Base-by-base conservation (phyloP, 2,888 invertebrate genomes). In the Spilarctia lutea region DNA sequence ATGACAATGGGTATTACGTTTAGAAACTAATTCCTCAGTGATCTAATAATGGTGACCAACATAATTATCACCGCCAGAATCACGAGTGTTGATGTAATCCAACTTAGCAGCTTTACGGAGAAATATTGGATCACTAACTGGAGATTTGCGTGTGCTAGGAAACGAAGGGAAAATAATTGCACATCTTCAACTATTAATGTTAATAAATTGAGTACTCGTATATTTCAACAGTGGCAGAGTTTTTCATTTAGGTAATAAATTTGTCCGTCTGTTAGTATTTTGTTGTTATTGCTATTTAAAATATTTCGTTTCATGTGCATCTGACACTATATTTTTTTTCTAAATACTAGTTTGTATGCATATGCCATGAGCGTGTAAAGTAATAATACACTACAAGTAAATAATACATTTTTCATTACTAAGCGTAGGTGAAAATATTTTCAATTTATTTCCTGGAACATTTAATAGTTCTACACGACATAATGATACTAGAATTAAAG, bases 81-180 rank as follows among this genome's bases (percentile, higher is more conserved):
- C 75, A 74, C 69, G 73, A 80, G 66, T 66, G 65, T 66, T 75
- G 76, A 81, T 68, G 74, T 79, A 75, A 82, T 69, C 48, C 24
- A 13, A 76, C 72, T 77, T 65, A 75, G 73, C 83, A 75, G 75
- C 80, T 81, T 80, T 39, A 73, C 20, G 16, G 35, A 45, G 81
- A 83, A 81, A 79, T 79, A 82, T 83, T 81, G 27, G 48, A 83
- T 71, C 65, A 65, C 69, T 74, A 74, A 82, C 66, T 81, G 74
- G 30, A 18, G 65, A 8, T 66, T 48, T 10, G n/a, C n/a, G 33
- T 18, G 2, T 45, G 65, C 24, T 65, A 33, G 39, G 35, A 2
- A 30, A 68, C 3, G n/a, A 48, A 20, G 20, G 3, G 16, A 16
- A 42, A 45, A 42, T 42, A 16, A 35, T 42, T 10, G 67, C 11